phyloP scores from a whole-genome alignment of 2,113 vertebrate species.

The Mustela lutreola region DNA sequence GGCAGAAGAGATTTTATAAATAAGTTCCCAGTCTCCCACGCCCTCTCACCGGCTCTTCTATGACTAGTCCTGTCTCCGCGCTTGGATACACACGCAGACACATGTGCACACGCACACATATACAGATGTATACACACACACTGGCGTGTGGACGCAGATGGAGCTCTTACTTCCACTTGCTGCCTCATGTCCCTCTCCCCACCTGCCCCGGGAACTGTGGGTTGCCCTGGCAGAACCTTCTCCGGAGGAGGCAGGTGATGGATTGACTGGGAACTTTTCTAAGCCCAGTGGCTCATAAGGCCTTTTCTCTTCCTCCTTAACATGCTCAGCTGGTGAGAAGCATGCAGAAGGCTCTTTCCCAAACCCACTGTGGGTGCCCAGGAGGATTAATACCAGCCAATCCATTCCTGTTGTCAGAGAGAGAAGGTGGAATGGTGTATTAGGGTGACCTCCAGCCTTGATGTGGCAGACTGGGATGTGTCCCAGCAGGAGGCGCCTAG shows the following conservation, averaged over 20 bases:
- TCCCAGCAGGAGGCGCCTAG: constrained; percentile 36
- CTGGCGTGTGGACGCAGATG: neutral
- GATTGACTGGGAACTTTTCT: constrained; percentile 58
- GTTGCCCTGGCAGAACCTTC: constrained; percentile 24
- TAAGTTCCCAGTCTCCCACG: constrained; percentile 83
- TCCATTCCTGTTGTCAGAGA: constrained; percentile 62
- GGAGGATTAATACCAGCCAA: constrained; percentile 44
- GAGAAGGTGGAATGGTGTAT: constrained; percentile 68
- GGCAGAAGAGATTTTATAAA: constrained; percentile 81
- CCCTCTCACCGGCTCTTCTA: constrained; percentile 72
- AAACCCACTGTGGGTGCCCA: constrained; percentile 53
- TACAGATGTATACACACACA: neutral
- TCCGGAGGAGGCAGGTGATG: constrained; percentile 58
- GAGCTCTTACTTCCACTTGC: neutral
- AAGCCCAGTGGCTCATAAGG: constrained; percentile 25
- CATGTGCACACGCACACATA: neutral
- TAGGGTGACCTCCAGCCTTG: constrained; percentile 27
- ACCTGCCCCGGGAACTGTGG: constrained; percentile 45
- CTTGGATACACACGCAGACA: neutral
- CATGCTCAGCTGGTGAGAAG: constrained; percentile 72
- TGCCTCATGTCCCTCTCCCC: neutral
- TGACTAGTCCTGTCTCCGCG: constrained; percentile 5
- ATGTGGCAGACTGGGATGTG: constrained; percentile 31
- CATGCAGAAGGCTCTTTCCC: constrained; percentile 63
- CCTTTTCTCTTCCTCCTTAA: constrained; percentile 58